phyloP scores from a whole-genome alignment of 2,113 vertebrate species.

The Catharus minimus region DNA sequence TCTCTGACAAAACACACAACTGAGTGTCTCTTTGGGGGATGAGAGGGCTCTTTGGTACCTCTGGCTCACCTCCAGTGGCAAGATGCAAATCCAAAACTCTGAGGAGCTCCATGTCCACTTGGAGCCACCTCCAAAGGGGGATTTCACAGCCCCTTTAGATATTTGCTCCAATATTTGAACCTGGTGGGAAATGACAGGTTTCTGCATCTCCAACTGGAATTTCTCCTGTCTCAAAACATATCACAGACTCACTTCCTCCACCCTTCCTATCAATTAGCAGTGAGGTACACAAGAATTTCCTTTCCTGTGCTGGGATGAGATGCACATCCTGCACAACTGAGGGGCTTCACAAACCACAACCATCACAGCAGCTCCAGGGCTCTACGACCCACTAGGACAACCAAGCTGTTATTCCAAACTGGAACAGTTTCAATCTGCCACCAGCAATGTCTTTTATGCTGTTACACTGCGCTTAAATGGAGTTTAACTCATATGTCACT shows the following conservation, averaged over 20 bases:
- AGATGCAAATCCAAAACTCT: background rate
- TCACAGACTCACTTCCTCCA: background rate
- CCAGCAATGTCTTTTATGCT: background rate
- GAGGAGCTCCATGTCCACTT: accelerated
- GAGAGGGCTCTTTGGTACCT: background rate
- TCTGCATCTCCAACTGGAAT: background rate
- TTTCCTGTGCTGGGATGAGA: background rate
- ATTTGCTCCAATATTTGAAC: background rate
- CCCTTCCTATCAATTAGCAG: background rate
- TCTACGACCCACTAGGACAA: background rate
- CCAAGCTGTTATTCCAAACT: background rate
- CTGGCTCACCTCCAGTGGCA: background rate
- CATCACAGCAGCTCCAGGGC: background rate
- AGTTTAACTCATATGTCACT: background rate
- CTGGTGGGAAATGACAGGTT: background rate
- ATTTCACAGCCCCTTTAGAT: background rate
- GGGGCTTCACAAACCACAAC: background rate
- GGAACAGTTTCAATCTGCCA: background rate
- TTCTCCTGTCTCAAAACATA: accelerated
- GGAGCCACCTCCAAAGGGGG: background rate
- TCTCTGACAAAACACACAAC: background rate
- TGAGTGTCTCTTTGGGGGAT: background rate
- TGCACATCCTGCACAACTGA: background rate
- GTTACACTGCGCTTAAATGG: background rate
- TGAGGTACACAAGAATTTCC: background rate